A percentile compares a stretch with the other conserved stretches of the same genome.
Conservation (phyloP, 2,797 vertebrate species). For the Phrynocephalus guinanensis region DNA sequence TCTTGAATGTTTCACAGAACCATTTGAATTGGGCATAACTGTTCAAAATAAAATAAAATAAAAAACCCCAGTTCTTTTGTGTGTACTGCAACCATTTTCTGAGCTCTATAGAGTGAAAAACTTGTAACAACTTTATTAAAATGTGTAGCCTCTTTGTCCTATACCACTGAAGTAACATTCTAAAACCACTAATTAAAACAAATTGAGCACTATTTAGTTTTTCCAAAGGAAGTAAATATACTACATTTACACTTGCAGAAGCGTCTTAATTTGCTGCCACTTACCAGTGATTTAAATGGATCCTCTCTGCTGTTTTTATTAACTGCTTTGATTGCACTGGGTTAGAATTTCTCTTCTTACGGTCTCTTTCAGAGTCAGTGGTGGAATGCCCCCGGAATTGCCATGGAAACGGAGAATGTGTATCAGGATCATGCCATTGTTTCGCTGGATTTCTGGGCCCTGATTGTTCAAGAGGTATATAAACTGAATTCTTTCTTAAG, state of each 20-base stretch:
- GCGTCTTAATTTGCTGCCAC: background rate
- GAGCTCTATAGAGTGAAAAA: conserved; percentile 13
- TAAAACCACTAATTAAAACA: conserved; percentile 20
- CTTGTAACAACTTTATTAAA: conserved; percentile 26
- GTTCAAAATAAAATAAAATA: background rate
- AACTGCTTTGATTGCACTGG: conserved; percentile 1
- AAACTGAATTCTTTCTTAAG: conserved; percentile 52
- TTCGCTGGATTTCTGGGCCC: conserved; percentile 97
- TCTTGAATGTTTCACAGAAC: background rate
- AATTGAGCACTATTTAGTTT: conserved; percentile 34
- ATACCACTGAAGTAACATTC: conserved; percentile 25
- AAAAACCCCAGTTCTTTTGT: background rate
- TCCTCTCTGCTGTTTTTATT: conserved; percentile 31
- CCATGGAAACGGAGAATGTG: conserved; percentile 97
- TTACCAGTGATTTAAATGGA: conserved; percentile 32
- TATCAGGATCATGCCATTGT: conserved; percentile 96
- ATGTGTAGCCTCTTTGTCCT: conserved; percentile 33
- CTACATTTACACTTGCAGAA: background rate
- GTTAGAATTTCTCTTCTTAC: conserved; percentile 58
- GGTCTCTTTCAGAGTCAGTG: conserved; percentile 87
- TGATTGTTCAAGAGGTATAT: conserved; percentile 95
- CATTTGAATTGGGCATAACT: background rate
- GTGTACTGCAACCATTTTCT: conserved; percentile 6
- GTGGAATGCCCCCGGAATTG: conserved; percentile 97
- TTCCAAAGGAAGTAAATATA: conserved; percentile 34